These are phyloP conservation scores for Periophthalmus modestus DNA, from an alignment of 2,113 vertebrate genomes.

Conservation along the genomic window DNA sequence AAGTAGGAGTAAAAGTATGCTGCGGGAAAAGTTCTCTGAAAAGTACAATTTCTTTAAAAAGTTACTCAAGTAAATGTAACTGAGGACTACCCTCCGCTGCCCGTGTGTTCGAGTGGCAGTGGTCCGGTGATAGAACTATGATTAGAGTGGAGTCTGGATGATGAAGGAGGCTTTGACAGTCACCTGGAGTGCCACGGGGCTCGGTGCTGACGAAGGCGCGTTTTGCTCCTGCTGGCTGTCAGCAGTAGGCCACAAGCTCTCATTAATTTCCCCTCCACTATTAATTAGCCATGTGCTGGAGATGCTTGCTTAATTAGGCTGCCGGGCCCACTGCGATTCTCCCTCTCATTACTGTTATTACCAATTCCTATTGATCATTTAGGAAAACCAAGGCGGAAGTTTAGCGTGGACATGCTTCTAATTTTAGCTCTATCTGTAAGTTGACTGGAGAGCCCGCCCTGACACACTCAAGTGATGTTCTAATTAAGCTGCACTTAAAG, in stretches of 20 bases:
- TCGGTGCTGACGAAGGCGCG: conserved; percentile 57
- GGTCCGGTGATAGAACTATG: conserved; percentile 33
- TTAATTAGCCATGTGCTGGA: conserved; percentile 69
- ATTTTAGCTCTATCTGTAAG: conserved; percentile 32
- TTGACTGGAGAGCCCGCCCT: conserved; percentile 10
- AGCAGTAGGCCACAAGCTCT: conserved; percentile 56
- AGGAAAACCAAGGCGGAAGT: conserved; percentile 45
- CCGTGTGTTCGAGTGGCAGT: conserved; percentile 7
- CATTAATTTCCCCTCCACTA: conserved; percentile 64
- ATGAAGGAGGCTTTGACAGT: conserved; percentile 57
- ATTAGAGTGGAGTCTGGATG: conserved; percentile 47
- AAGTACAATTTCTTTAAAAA: too few relatives aligned
- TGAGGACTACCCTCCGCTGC: too few relatives aligned
- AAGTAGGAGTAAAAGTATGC: too few relatives aligned
- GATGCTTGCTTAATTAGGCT: conserved; percentile 68
- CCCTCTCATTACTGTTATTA: conserved; percentile 61
- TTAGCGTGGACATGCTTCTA: conserved; percentile 23
- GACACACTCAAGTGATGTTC: background rate
- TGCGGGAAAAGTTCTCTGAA: too few relatives aligned
- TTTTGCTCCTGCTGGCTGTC: conserved; percentile 64
- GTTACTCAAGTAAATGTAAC: too few relatives aligned
- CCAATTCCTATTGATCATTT: conserved; percentile 65
- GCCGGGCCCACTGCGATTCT: conserved; percentile 52
- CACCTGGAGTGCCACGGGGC: conserved; percentile 57
- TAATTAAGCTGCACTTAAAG: conserved; percentile 7